Conservation (phyloP, 1,140 invertebrate species). For the Periplaneta americana region DNA sequence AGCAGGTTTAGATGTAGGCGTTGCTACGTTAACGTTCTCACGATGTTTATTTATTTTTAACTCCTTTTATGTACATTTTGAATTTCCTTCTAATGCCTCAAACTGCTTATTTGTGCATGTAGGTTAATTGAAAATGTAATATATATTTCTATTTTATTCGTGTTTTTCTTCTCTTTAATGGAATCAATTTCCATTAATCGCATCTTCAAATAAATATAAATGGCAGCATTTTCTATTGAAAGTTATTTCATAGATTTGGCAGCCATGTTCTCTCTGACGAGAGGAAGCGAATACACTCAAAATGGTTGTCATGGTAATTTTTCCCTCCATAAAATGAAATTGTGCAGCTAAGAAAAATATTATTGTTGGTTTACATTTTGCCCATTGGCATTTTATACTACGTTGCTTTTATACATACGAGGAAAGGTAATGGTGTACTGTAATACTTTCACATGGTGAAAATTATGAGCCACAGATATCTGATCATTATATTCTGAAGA, state of each 20-base stretch:
- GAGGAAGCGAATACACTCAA: not conserved
- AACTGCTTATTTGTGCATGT: not conserved
- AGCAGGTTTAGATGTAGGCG: not conserved
- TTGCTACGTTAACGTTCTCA: not conserved
- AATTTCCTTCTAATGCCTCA: not conserved
- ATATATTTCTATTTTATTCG: not conserved
- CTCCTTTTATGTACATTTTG: not conserved
- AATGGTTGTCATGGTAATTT: not conserved
- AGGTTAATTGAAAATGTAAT: not conserved
- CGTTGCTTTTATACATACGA: not conserved
- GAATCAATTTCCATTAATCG: not conserved
- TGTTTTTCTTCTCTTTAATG: not conserved
- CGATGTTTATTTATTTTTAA: not conserved
- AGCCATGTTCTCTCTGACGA: not conserved
- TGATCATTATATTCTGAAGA: not conserved
- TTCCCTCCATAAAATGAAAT: conserved; percentile 9
- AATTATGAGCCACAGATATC: not conserved
- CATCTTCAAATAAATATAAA: not conserved
- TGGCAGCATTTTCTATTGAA: not conserved
- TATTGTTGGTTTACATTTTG: conserved; percentile 4
- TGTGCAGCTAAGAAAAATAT: conserved; percentile 5
- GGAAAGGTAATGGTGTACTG: not conserved
- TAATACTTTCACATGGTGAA: not conserved
- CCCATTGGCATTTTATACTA: conserved; percentile 8
- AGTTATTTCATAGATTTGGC: not conserved